Base-by-base conservation (phyloP, 92 coral and sea anemone genomes). In the Virgularia gustaviana region DNA sequence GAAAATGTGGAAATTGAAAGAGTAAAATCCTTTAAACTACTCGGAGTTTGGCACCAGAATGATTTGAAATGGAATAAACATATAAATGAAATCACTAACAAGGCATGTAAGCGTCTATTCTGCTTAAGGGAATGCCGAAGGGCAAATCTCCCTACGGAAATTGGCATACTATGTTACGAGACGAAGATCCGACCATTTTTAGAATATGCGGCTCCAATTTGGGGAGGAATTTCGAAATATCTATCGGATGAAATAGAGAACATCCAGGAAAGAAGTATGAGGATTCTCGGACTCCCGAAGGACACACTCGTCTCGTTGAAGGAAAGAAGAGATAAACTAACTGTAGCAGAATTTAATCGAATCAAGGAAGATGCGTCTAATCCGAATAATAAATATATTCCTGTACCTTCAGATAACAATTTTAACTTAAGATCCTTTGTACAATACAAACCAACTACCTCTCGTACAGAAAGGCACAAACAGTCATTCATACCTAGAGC, bases 21-120 rank as follows among this genome's bases (percentile, higher is more conserved):
- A 45, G 53, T 45, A 15, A 24, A 45, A 45, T 45, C 10, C 3
- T 45, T 45, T 45, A 2, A 2, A 2, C 53, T 45, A 2, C 20
- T 45, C 3, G 53, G 53, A 3, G 53, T 45, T 2, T 45, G 53
- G 53, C 53, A 45, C 11, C 53, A 45, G 53, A 45, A 45, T 9
- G 11, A 2, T n/a, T n/a, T n/a, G n/a, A n/a, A n/a, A n/a, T n/a
- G n/a, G n/a, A n/a, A n/a, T n/a, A n/a, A n/a, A n/a, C 53, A 45
- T 24, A 24, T 45, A 45, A 2, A 9, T 2, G 2, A 45, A 45
- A 2, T 45, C 10, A 45, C 53, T 24, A 45, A 45, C 15, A 45
- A 45, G 20, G 53, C 53, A 15, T 45, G 53, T 45, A 45, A 45
- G 20, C 53, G 53, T 45, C 53, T 45, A 24, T 45, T 45, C 53